Base-by-base conservation (phyloP, 2,113 vertebrate genomes). In the Chaetodon auriga region DNA sequence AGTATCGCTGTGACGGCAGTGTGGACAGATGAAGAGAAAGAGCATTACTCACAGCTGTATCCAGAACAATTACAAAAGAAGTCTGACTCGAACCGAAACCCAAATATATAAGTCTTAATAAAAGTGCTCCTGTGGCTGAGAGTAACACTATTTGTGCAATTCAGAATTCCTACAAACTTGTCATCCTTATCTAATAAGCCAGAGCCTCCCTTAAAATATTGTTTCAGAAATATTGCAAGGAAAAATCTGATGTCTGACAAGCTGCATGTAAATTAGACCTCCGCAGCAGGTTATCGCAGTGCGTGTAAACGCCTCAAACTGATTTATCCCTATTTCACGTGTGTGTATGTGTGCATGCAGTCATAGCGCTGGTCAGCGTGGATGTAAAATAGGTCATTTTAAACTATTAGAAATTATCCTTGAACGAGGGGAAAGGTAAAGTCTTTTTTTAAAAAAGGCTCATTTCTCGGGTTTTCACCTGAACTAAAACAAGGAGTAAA, bases 401-500 rank as follows among this genome's bases (percentile, higher is more conserved):
- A 61, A 30, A 45, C 48, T 16, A 46, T 69, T 36, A 41, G 53
- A 57, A 51, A 74, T 18, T 2, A 58, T 69, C 81, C 54, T 81
- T 69, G 15, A 62, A 54, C n/a, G 60, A 76, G 65, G 30, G 19
- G 21, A 63, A 68, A 66, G 9, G 41, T 12, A 61, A 90, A 63
- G 23, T 49, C 12, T 13, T 54, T 64, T 54, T 54, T 35, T 14
- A 63, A 30, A 55, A 76, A 74, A 54, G 21, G 18, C 61, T 65
- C 7, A 9, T 57, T 74, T 81, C 8, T 55, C 58, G 23, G 1
- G 10, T 25, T 48, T 77, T 74, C 51, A 12, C 55, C 68, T 78
- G 61, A 83, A 35, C 63, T 75, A 54, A 49, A 80, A 61, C 70
- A n/a, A 23, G 73, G 36, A 30, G 69, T 73, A 58, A 85, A 80